phyloP scores from a whole-genome alignment of 2,797 vertebrate species.

The Neoniphon sammara region DNA sequence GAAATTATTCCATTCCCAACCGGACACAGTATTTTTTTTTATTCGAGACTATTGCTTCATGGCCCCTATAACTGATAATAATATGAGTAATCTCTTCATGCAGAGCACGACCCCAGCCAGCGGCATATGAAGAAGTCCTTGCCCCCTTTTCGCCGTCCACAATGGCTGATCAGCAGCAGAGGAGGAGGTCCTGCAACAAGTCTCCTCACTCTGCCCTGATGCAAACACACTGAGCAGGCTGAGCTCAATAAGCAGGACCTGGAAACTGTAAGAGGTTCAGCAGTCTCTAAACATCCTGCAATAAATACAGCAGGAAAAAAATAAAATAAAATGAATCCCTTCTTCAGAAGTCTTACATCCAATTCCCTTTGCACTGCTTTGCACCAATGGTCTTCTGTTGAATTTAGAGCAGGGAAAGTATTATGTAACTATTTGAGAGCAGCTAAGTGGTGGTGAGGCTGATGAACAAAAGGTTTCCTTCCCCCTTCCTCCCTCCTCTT shows the following conservation, averaged over 20 bases:
- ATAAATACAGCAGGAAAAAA: neutral
- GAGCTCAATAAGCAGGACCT: fast-evolving
- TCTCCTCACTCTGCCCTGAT: neutral
- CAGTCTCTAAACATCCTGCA: neutral
- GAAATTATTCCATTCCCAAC: slow-evolving; percentile 26
- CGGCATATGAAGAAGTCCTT: slow-evolving; percentile 23
- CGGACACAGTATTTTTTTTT: neutral
- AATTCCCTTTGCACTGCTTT: neutral
- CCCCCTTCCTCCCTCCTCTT: slow-evolving; percentile 13
- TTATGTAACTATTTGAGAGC: neutral
- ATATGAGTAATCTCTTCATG: slow-evolving; percentile 21
- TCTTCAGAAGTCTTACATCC: neutral
- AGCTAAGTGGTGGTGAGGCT: neutral
- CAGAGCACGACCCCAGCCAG: neutral
- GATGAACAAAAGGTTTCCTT: slow-evolving; percentile 20
- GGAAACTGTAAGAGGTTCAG: neutral
- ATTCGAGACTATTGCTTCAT: slow-evolving; percentile 34
- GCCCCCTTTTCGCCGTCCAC: slow-evolving; percentile 40
- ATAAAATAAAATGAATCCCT: neutral
- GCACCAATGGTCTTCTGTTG: neutral
- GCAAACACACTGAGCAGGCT: neutral
- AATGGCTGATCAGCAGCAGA: slow-evolving; percentile 39
- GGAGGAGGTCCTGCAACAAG: slow-evolving; percentile 24
- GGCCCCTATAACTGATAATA: slow-evolving; percentile 23
- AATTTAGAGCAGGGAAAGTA: neutral